These are phyloP conservation scores for Haemorhous mexicanus DNA, from an alignment of 2,113 vertebrate genomes.

Conservation along the genomic window DNA sequence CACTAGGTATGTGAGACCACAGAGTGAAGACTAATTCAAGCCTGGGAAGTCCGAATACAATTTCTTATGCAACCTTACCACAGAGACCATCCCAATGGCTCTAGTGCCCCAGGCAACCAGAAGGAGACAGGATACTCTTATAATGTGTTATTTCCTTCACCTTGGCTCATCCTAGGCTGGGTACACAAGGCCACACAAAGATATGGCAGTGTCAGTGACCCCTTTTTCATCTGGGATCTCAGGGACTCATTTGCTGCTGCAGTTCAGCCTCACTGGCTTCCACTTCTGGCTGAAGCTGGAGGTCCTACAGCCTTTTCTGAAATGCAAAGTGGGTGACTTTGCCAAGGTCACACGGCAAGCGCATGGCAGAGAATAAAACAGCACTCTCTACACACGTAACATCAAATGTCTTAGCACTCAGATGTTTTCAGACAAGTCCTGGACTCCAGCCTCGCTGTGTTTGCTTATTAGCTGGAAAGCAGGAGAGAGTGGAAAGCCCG, in stretches of 20 bases:
- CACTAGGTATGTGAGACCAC: not conserved
- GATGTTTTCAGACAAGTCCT: not conserved
- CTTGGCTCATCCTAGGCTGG: not conserved
- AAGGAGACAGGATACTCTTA: not conserved
- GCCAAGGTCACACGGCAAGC: not conserved
- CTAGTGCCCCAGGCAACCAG: not conserved
- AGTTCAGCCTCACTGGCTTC: not conserved
- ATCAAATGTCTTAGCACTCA: not conserved
- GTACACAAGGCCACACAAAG: not conserved
- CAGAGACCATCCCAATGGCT: not conserved
- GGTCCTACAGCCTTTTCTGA: not conserved
- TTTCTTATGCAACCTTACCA: not conserved
- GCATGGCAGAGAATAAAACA: not conserved
- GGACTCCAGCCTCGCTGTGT: not conserved
- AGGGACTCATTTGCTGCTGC: not conserved
- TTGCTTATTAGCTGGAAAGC: not conserved
- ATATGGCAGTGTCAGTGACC: not conserved
- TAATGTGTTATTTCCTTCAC: not conserved
- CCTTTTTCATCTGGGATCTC: not conserved
- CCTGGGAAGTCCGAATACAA: not conserved
- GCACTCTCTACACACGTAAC: not conserved
- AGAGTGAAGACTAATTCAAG: not conserved
- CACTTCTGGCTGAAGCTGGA: not conserved
- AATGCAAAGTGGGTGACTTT: constrained; percentile 1
- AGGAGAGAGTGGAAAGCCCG: not conserved